Base-by-base conservation (phyloP, 2,797 vertebrate genomes). In the Apogon hyalosoma region DNA sequence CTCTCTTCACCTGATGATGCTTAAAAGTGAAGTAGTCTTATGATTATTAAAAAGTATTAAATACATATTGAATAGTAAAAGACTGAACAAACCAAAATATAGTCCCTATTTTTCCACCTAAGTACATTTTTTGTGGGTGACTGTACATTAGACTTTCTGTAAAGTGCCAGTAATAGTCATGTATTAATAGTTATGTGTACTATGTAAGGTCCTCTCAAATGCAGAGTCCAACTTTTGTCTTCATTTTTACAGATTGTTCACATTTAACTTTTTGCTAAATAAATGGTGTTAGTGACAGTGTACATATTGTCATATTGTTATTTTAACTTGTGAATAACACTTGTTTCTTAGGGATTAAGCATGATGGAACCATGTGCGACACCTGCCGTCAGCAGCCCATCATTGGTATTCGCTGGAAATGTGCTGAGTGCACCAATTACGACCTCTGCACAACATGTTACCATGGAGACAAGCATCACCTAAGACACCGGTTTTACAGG, bases 331-430 rank as follows among this genome's bases (percentile, higher is more conserved):
- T 31, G 11, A 63, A 33, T 47, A 46, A 54, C 42, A 2, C 28
- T 68, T 19, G n/a, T 11, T 10, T 73, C 39, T 12, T 79, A 99
- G 98, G 98, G 78, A 98, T 99, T 87, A 99, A 99, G 80, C 98
- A 99, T 12, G 98, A 99, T 73, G 98, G 98, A 79, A 99, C 98
- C 75, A 99, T 99, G 98, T 99, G 98, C 86, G 98, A 99, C 88
- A 99, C 98, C 42, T 99, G 98, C 88, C 95, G 98, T 40, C 98
- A 98, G 80, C 98, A 99, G 65, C 98, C 98, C 21, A 99, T 99
- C 92, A 99, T 99, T 77, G 98, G 98, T 53, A 99, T 99, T 89
- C 96, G 98, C 78, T 99, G 98, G 98, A 99, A 99, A 83, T 99
- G 98, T 90, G 98, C 98, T 0, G 98, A 99, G 75, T 99, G 98